Evolutionary conservation across 1,140 invertebrate species (phyloP).

Genomic region (Aphidius ervi): DNA sequence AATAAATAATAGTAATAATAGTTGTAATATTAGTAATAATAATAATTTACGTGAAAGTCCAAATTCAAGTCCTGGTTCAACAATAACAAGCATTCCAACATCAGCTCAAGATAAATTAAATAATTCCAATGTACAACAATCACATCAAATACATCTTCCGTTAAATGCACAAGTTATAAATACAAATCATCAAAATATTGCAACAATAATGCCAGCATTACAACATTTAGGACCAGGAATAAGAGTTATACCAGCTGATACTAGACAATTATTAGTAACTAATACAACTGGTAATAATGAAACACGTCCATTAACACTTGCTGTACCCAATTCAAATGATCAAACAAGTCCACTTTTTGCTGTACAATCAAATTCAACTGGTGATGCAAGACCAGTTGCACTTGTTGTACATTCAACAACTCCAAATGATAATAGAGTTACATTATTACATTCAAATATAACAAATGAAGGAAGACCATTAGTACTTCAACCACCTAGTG

Average conservation of each 20-base stretch:
- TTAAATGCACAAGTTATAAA: conserved; percentile 51
- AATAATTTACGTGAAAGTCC: conserved; percentile 48
- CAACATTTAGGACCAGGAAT: conserved; percentile 46
- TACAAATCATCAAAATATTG: conserved; percentile 41
- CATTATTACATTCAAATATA: conserved; percentile 49
- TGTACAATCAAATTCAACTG: conserved; percentile 41
- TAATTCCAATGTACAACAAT: conserved; percentile 35
- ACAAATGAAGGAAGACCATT: conserved; percentile 47
- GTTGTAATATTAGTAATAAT: too few relatives aligned
- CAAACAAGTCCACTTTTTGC: conserved; percentile 42
- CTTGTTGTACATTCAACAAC: conserved; percentile 49
- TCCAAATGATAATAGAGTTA: conserved; percentile 50
- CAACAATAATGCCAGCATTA: conserved; percentile 48
- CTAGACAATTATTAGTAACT: conserved; percentile 45
- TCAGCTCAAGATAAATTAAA: conserved; percentile 44
- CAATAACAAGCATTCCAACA: conserved; percentile 46
- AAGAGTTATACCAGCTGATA: conserved; percentile 48
- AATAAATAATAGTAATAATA: too few relatives aligned
- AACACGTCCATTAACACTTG: conserved; percentile 38
- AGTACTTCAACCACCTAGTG: conserved; percentile 41
- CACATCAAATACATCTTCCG: conserved; percentile 47
- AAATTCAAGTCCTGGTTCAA: conserved; percentile 42
- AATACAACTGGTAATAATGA: conserved; percentile 43
- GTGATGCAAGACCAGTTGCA: conserved; percentile 47
- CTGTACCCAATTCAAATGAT: conserved; percentile 39